Percentiles rank a stretch among this genome's conserved stretches.
Evolutionary conservation across 2,113 vertebrate species (phyloP).

Genomic region (Proteles cristata): DNA sequence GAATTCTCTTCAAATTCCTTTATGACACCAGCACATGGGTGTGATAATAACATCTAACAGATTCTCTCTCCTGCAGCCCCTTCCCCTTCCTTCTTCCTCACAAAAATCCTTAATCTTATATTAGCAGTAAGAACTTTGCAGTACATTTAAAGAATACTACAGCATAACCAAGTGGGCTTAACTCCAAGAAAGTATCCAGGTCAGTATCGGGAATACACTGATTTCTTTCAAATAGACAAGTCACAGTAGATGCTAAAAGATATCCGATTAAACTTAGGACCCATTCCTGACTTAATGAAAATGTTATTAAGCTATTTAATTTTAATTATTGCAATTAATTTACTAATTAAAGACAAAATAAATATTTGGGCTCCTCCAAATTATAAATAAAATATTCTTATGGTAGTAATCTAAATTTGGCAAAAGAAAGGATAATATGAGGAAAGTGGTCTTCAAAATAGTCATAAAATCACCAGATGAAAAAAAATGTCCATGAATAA

Average conservation of each 20-base stretch:
- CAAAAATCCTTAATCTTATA: background rate
- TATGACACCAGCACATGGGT: background rate
- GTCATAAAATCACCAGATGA: background rate
- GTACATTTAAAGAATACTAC: background rate
- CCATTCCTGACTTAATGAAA: background rate
- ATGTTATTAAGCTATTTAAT: too few species aligned
- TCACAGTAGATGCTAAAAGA: background rate
- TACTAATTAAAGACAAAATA: too few species aligned
- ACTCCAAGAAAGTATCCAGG: background rate
- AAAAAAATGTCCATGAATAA: background rate
- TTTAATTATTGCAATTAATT: too few species aligned
- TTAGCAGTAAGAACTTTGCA: background rate
- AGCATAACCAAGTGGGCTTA: background rate
- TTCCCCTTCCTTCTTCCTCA: background rate
- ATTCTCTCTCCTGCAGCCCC: background rate
- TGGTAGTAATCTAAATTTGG: background rate
- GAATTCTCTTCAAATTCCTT: slow-evolving; percentile 34
- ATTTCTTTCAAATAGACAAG: slow-evolving; percentile 10
- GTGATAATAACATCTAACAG: slow-evolving; percentile 10
- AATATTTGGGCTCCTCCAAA: background rate
- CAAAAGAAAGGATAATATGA: background rate
- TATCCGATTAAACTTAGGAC: background rate
- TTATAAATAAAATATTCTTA: background rate
- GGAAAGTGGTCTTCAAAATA: background rate
- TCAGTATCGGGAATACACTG: background rate